phyloP scores from a whole-genome alignment of 2,113 vertebrate genomes.

The Daubentonia madagascariensis region DNA sequence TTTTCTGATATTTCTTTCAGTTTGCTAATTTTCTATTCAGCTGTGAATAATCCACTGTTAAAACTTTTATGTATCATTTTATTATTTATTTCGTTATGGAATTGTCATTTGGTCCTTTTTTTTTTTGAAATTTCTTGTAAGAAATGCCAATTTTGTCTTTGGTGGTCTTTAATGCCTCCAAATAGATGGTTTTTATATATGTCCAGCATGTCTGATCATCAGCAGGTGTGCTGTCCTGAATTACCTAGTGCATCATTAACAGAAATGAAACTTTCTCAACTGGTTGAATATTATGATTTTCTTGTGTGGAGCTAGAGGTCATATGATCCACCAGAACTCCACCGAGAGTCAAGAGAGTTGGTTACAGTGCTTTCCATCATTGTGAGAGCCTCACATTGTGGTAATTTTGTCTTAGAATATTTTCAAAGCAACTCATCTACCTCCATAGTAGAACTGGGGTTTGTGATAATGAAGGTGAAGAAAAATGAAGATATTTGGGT shows the following conservation, averaged over 20 bases:
- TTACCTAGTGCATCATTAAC: background rate
- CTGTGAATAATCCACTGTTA: background rate
- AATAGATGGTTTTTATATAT: background rate
- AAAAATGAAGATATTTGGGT: background rate
- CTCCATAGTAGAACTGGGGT: background rate
- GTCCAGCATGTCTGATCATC: background rate
- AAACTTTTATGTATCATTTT: background rate
- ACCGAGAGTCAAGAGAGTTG: background rate
- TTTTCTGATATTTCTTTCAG: background rate
- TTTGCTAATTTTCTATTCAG: background rate
- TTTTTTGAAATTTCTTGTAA: background rate
- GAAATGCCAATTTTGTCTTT: background rate
- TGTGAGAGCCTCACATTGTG: background rate
- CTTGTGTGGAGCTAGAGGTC: background rate
- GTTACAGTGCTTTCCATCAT: background rate
- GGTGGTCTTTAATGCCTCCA: background rate
- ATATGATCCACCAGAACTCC: background rate
- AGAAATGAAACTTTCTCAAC: background rate
- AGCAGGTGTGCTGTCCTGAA: background rate
- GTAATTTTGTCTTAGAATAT: background rate
- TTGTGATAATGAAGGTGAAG: background rate
- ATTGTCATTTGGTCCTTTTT: background rate
- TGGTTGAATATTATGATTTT: background rate
- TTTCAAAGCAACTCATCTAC: background rate
- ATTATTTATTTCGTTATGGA: background rate